Evolutionary conservation across 2,797 vertebrate species (phyloP).

Genomic region (Enteromius paludinosus): DNA sequence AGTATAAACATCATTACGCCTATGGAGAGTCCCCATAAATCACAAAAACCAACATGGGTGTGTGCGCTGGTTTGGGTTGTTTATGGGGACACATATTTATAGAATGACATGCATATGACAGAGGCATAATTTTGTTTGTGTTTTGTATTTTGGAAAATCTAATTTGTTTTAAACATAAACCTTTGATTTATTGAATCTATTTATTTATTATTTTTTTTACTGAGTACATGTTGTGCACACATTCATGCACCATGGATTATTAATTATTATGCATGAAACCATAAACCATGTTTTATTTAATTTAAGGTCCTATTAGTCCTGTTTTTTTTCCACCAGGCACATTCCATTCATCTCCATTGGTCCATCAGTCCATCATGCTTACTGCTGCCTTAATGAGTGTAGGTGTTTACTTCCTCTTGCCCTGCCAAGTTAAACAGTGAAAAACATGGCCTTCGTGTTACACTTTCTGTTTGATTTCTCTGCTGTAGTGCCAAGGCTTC

Average conservation of each 20-base stretch:
- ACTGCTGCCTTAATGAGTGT: slow-evolving; percentile 38
- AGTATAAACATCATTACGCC: too few relatives aligned
- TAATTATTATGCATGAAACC: not conserved
- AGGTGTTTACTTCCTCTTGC: slow-evolving; percentile 52
- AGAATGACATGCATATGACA: not conserved
- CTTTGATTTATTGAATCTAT: not conserved
- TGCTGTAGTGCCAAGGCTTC: slow-evolving; percentile 42
- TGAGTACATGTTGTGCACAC: not conserved
- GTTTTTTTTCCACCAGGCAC: not conserved
- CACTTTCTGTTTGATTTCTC: slow-evolving; percentile 47
- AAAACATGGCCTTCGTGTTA: slow-evolving; percentile 47
- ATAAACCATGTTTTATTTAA: not conserved
- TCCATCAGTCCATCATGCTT: slow-evolving; percentile 19
- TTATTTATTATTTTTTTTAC: not conserved
- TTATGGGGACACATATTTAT: not conserved
- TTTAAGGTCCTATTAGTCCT: slow-evolving; percentile 2
- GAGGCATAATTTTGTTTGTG: not conserved
- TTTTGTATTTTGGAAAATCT: not conserved
- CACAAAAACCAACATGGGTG: too few relatives aligned
- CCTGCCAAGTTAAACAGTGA: slow-evolving; percentile 59
- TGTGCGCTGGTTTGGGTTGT: not conserved
- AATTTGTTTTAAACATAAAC: not conserved
- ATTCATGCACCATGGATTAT: not conserved
- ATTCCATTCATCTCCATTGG: slow-evolving; percentile 33
- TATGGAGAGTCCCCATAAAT: too few relatives aligned